These are phyloP conservation scores for Anguilla rostrata DNA, from an alignment of 2,113 vertebrate species.

Conservation along the genomic window DNA sequence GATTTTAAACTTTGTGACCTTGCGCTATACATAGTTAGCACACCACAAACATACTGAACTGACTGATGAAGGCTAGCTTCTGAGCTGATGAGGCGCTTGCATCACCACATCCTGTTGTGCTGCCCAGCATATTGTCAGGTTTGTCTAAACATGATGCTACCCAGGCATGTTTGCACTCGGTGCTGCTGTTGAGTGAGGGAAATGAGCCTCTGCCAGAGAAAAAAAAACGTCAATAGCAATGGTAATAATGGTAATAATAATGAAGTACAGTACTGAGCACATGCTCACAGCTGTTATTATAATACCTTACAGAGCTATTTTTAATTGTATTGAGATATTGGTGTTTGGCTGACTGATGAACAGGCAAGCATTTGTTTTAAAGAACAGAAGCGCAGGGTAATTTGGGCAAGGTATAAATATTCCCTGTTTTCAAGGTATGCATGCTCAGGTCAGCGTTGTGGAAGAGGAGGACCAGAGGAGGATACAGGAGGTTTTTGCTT, in stretches of 20 bases:
- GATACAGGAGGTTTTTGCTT: background rate
- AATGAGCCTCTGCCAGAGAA: background rate
- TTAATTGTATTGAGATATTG: background rate
- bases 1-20: background rate
- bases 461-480: background rate
- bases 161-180: background rate
- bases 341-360: background rate
- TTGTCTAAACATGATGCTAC: slow-evolving; percentile 2
- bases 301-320: background rate
- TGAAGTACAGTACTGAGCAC: background rate
- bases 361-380: background rate
- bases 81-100: slow-evolving; percentile 39
- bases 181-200: background rate
- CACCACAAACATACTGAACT: background rate
- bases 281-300: slow-evolving; percentile 17
- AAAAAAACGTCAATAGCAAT: background rate
- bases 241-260: background rate
- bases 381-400: slow-evolving; percentile 14
- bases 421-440: background rate
- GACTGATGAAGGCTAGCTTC: slow-evolving; percentile 7
- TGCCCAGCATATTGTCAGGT: slow-evolving; percentile 17
- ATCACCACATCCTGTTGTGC: slow-evolving; percentile 40
- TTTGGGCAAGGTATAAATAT: slow-evolving; percentile 11
- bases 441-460: background rate
- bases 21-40: background rate